Evolutionary conservation across 2,888 invertebrate genomes (phyloP).

Genomic region (Athalia cordata): DNA sequence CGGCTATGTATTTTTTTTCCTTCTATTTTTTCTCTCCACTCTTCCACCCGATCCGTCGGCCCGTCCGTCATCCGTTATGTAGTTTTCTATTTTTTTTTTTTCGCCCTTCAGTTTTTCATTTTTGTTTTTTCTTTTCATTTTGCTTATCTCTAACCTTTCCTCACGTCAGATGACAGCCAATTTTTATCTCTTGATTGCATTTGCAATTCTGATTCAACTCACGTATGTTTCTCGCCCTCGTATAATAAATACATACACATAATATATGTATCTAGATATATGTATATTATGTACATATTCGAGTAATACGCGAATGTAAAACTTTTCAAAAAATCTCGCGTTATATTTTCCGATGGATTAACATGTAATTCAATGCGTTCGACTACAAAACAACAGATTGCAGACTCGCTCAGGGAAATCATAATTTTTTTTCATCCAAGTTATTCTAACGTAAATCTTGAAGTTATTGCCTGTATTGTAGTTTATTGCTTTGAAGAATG

Average conservation of each 20-base stretch:
- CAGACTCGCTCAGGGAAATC: no score
- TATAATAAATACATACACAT: not conserved
- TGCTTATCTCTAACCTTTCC: slow-evolving; percentile 39
- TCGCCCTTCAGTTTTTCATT: slow-evolving; percentile 58
- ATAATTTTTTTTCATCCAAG: no score
- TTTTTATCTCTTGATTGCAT: slow-evolving; percentile 72
- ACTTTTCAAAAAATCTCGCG: no score
- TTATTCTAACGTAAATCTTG: not conserved
- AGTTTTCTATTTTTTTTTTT: slow-evolving; percentile 32
- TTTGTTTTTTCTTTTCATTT: slow-evolving; percentile 31
- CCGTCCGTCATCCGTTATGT: slow-evolving; percentile 52
- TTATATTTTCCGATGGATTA: no score
- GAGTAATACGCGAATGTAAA: no score
- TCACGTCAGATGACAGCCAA: slow-evolving; percentile 71
- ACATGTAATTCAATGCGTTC: no score
- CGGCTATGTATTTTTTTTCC: slow-evolving; percentile 45
- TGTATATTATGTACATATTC: no score
- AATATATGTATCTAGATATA: no score
- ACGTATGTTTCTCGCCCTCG: slow-evolving; percentile 41
- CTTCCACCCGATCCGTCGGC: slow-evolving; percentile 52
- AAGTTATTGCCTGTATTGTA: slow-evolving; percentile 22
- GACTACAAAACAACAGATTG: not conserved
- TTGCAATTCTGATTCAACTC: slow-evolving; percentile 68
- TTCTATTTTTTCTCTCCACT: slow-evolving; percentile 32
- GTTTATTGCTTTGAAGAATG: slow-evolving; percentile 10